Base-by-base conservation (phyloP, 2,113 vertebrate genomes). In the Heterochromis multidens region DNA sequence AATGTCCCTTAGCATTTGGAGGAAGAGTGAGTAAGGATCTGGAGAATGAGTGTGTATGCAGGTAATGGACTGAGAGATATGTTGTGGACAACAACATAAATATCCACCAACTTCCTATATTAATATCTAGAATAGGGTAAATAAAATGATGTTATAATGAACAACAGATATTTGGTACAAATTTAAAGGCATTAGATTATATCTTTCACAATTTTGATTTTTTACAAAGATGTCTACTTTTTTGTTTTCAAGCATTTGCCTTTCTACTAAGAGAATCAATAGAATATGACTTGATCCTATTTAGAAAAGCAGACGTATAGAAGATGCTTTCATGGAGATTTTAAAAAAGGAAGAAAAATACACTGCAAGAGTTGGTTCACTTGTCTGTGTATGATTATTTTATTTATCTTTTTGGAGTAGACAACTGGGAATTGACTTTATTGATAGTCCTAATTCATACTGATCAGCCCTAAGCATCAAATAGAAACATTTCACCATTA, bases 1-100 rank as follows among this genome's bases (percentile, higher is more conserved):
- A 78, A 82, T 84, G 91, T 82, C 85, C 57, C 40, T 83, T 78
- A 88, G 74, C 74, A 82, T 90, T 90, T 77, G 61, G 21, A 65
- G 43, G 76, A 82, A 37, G 85, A 54, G 67, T 80, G 81, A 72
- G 80, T 56, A 83, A 83, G 61, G 54, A 80, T 74, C 29, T 56
- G 60, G 72, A 49, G 46, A 40, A 78, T 27, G 56, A 43, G 37
- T 35, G 67, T 56, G 31, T 65, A 59, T 74, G 12, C 57, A 12
- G 5, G 5, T 23, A 31, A 19, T 23, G 6, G 12, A 33, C 23
- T 5, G 14, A 56, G 43, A 27, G 40, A 79, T 56, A 3, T n/a
- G 19, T 63, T 80, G 37, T 46, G 19, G n/a, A 79, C 29, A 13
- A 33, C 29, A 59, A 13, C 40, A 19, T 80, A 27, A 80, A 58